Conservation (phyloP, 2,113 vertebrate genomes). For the Prunella fulvescens region DNA sequence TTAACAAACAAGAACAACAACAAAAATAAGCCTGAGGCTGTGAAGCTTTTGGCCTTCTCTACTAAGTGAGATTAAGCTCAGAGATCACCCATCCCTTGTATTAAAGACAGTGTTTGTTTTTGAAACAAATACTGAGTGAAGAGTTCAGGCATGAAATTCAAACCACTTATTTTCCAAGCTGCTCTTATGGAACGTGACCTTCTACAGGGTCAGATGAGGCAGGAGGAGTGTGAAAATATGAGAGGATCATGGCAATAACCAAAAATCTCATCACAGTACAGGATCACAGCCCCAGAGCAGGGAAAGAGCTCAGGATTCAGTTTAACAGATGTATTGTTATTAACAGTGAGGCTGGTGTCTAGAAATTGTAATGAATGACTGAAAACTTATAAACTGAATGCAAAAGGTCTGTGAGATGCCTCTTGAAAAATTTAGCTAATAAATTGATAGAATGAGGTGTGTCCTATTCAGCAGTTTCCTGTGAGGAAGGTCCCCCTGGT, state of each 20-base stretch:
- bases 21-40: not conserved
- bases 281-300: not conserved
- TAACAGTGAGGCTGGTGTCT: not conserved
- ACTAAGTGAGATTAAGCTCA: not conserved
- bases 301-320: not conserved
- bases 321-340: not conserved
- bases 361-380: not conserved
- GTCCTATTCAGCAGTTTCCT: not conserved
- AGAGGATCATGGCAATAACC: not conserved
- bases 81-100: not conserved
- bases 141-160: not conserved
- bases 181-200: not conserved
- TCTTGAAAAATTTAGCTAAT: not conserved
- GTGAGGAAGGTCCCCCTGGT: not conserved
- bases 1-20: not conserved
- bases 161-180: not conserved
- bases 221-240: not conserved
- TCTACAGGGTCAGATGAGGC: not conserved
- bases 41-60: not conserved
- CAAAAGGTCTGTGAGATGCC: not conserved
- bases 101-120: not conserved
- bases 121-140: not conserved
- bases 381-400: not conserved
- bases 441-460: not conserved
- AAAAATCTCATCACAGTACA: not conserved